These are phyloP conservation scores for Pseudachorutes palmiensis DNA, from an alignment of 1,140 invertebrate genomes.

Conservation along the genomic window DNA sequence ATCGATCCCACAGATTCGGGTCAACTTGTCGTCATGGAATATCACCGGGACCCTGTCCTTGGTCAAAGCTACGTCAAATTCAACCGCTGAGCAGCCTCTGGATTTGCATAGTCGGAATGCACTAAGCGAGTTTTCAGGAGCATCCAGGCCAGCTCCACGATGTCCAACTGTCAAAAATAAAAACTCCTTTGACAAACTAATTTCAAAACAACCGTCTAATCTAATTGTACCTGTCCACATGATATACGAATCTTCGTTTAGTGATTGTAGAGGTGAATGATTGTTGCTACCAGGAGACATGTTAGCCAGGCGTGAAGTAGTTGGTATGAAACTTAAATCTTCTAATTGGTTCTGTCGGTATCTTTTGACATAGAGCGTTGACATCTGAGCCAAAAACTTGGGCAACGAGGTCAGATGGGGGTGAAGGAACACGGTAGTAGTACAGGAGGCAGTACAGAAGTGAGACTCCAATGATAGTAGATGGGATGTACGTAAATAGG, in stretches of 20 bases:
- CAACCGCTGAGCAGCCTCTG: constrained; percentile 59
- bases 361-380: background rate
- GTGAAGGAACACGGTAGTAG: constrained; percentile 6
- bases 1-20: constrained; percentile 55
- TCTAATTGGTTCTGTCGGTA: background rate
- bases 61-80: constrained; percentile 65
- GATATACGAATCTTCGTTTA: background rate
- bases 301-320: background rate
- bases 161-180: constrained; percentile 49
- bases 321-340: background rate
- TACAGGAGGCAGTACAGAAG: constrained; percentile 1
- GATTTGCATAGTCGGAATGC: constrained; percentile 42
- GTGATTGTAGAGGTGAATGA: background rate
- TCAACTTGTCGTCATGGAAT: constrained; percentile 63
- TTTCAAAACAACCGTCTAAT: too few species aligned
- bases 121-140: constrained; percentile 58
- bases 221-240: background rate
- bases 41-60: constrained; percentile 62
- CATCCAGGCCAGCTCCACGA: constrained; percentile 59
- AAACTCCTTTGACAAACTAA: constrained; percentile 24
- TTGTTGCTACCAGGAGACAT: background rate
- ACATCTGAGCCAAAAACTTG: constrained; percentile 16
- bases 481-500: constrained; percentile 8
- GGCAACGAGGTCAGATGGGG: constrained; percentile 12
- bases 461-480: background rate